These are phyloP conservation scores for Crax fasciolata DNA, from an alignment of 2,797 vertebrate species.

Conservation along the genomic window DNA sequence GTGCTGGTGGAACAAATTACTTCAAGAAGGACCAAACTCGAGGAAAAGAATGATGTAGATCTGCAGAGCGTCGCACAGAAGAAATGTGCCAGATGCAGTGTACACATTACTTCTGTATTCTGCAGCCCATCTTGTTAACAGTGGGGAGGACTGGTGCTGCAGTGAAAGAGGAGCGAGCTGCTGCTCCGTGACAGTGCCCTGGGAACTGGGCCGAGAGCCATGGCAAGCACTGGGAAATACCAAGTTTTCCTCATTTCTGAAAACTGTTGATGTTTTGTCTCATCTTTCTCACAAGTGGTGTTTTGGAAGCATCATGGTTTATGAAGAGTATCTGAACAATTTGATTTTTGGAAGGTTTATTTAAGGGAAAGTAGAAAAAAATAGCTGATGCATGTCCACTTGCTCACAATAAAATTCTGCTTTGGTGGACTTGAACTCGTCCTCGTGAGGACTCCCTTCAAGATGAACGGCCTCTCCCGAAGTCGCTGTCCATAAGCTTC, in stretches of 20 bases:
- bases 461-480: not conserved
- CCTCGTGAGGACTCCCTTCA: not conserved
- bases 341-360: not conserved
- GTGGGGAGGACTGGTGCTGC: accelerated
- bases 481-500: not conserved
- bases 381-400: not conserved
- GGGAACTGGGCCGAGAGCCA: accelerated
- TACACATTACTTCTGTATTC: not conserved
- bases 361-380: not conserved
- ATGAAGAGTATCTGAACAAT: not conserved
- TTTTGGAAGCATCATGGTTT: not conserved
- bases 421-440: not conserved
- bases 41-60: not conserved
- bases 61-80: not conserved
- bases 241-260: accelerated
- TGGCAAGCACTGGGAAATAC: not conserved
- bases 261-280: not conserved
- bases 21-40: not conserved
- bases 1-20: accelerated
- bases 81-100: accelerated
- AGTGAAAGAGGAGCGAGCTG: accelerated
- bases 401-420: not conserved
- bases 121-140: accelerated
- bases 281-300: not conserved
- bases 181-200: not conserved